Evolutionary conservation across 2,797 vertebrate genomes (phyloP), one percentile per base, ranked within the genome.

Genomic region (Dryobates pubescens): DNA sequence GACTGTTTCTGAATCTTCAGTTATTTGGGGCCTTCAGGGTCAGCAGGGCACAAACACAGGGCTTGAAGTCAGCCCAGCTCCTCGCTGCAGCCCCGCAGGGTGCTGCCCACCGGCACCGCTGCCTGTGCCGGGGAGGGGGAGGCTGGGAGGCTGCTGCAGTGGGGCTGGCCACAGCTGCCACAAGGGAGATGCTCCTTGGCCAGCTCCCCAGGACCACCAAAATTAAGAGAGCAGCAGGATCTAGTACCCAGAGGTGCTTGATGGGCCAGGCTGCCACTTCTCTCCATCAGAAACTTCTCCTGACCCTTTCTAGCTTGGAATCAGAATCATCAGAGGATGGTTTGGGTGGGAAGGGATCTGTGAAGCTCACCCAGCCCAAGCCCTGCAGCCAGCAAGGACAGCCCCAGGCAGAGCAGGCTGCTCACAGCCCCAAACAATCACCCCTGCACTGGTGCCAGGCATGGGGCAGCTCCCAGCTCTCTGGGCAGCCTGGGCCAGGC

Each of bases 121-220:
- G 22, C 4, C 2, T 15, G 45, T 34, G 43, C 59, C 1, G 3
- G 61, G 41, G 10, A 29, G 62, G 38, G 18, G 11, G 32, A 49
- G 49, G 5, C 27, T 10, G 11, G 19, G 32, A 49, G 53, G 54
- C 45, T 1, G 3, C 38, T 2, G 4, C 4, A 0, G 17, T 0
- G 16, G 16, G 22, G 24, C 8, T 14, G 32, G 56, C 45, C 5
- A 3, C 38, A 29, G 27, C 51, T 6, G 5, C 51, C 6, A 12
- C 22, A 17, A 4, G 9, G 47, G 56, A 49, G n/a, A 23, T 30
- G 61, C 38, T 70, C 77, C 64, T 38, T n/a, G 64, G 51, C 32
- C 62, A 59, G 3, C 23, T 62, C 16, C 79, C 36, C 73, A 59
- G 62, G 62, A 41, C 8, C 61, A 65, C 59, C 61, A 3, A 22